Base-by-base conservation (phyloP, 2,888 invertebrate species). In the Scaptomyza cyrtandrae region DNA sequence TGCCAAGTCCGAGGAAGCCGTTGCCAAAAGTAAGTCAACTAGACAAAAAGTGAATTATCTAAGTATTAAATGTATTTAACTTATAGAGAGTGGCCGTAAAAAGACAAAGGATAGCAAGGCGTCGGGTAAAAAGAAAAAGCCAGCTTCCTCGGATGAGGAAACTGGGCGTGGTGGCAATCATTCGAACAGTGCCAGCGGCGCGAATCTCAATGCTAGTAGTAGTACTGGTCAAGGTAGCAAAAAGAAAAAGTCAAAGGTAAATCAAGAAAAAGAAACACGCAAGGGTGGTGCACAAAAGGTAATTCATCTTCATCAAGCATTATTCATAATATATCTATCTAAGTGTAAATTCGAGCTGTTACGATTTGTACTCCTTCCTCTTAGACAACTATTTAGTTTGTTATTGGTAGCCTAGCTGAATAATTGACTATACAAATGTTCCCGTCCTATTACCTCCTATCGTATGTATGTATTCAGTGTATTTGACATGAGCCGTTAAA, bases 11-110 rank as follows among this genome's bases (percentile, higher is more conserved):
- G 95, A 95, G 80, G 93, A 94, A 68, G 92, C 93, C 57, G 93
- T 94, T 10, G 93, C 93, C 43, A 94, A 94, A 86, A 95, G 95
- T 94, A 93, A 92, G 56, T 61, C 10, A 19, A 10, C 3, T n/a
- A 35, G 9, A 11, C 6, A 14, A 3, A 11, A 7, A 14, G 19
- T 37, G 1, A n/a, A 27, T n/a, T 14, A 7, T 39, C 14, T 3
- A 5, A 6, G 5, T 11, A 0, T 31, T 13, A 41, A 41, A 0
- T 29, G 2, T 5, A 24, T 43, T 45, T 6, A 7, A 6, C 55
- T 89, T 88, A 1, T 73, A 94, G 95, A 95, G 86, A 95, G 95
- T 85, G 95, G 95, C 13, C 93, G 96, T 14, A 95, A 95, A 85
- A 96, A 95, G 87, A 93, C 93, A 0, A 95, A 95, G 87, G 96